Evolutionary conservation across 1,140 invertebrate genomes (phyloP).

Genomic region (Anthonomus grandis): DNA sequence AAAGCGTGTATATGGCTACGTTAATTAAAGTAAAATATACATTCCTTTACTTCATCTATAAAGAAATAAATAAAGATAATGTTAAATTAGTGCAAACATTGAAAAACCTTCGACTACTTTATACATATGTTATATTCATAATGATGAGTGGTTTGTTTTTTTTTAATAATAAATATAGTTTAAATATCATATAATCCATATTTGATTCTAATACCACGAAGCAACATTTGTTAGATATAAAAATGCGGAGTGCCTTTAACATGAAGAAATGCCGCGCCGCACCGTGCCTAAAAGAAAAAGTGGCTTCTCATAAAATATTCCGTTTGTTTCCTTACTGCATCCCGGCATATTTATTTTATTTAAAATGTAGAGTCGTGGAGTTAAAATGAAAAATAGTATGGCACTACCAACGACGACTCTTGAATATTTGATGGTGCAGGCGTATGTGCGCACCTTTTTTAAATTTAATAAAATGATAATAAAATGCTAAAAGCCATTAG

Average conservation of each 20-base stretch:
- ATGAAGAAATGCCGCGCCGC: neutral
- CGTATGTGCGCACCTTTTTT: neutral
- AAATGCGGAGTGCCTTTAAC: neutral
- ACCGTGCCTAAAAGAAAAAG: neutral
- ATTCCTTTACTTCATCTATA: no score
- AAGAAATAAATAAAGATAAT: no score
- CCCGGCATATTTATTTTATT: slow-evolving; percentile 8
- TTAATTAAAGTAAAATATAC: no score
- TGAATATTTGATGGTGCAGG: slow-evolving; percentile 13
- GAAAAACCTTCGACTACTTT: no score
- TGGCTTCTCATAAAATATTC: slow-evolving; percentile 5
- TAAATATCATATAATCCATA: neutral
- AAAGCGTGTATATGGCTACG: no score
- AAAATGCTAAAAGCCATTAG: no score
- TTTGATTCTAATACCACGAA: neutral
- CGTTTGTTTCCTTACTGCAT: slow-evolving; percentile 2
- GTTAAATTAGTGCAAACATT: no score
- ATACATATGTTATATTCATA: no score
- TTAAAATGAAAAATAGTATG: slow-evolving; percentile 13
- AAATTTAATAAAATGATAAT: slow-evolving; percentile 16
- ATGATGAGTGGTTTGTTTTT: no score
- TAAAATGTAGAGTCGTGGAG: neutral
- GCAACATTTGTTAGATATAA: neutral
- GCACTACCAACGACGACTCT: neutral
- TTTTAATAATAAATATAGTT: no score